Evolutionary conservation across 1,140 invertebrate genomes (phyloP), one percentile per base, ranked within the genome.

Genomic region (Neocloeon triangulifer): DNA sequence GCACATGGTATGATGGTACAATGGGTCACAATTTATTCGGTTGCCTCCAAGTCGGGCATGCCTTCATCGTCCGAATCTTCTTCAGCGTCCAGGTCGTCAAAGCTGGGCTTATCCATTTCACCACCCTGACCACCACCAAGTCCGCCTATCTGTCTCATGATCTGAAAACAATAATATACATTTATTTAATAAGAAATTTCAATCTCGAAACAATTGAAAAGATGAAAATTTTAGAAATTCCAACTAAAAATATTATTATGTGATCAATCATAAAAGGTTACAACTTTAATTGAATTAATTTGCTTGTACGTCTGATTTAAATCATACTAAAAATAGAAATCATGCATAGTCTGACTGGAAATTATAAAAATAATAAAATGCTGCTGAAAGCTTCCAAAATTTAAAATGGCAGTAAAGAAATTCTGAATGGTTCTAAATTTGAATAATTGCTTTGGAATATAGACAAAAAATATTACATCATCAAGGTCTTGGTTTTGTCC

Each of bases 101-200:
- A 56, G 32, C 49, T 45, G 33, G 58, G 58, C 43, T 59, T 61
- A 23, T 38, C 40, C 25, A n/a, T n/a, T 43, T 36, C 44, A 14
- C 37, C 40, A 22, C 36, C 52, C 17, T 46, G 50, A 2, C 36
- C 38, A 37, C 46, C 52, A 25, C 49, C 53, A 12, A 66, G 36
- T 25, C 55, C 56, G 27, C 62, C 60, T 58, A 70, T 65, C 35
- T 61, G 52, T 36, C 52, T 48, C 55, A 68, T 62, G 56, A 66
- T 59, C 59, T 65, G 35, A 19, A 39, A 38, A 28, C 29, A n/a
- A n/a, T n/a, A n/a, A n/a, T n/a, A n/a, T n/a, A 10, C 10, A 5
- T 38, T 5, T 22, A 15, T 30, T 4, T 25, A 7, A 20, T 5
- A 12, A 21, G 12, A 22, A 14, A 28, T 12, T 13, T 30, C 9